These are phyloP conservation scores for Campylomormyrus tamandua DNA, from an alignment of 2,113 vertebrate species.

Conservation along the genomic window DNA sequence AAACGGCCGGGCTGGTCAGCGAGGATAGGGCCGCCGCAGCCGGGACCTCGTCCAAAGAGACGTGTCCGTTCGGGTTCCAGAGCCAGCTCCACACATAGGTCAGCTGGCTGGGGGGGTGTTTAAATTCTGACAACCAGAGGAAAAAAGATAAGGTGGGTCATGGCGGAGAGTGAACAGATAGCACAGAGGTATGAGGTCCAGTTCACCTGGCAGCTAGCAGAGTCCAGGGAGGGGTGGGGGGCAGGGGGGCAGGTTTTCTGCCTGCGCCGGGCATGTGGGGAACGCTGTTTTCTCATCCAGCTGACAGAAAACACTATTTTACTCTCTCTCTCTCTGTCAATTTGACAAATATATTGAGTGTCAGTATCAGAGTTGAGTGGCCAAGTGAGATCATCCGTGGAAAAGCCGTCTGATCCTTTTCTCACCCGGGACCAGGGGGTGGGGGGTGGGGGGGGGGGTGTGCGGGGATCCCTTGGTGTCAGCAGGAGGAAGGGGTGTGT, in stretches of 20 bases:
- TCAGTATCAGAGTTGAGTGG: slow-evolving; percentile 19
- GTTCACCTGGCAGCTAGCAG: neutral
- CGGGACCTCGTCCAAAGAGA: neutral
- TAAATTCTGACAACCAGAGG: slow-evolving; percentile 5
- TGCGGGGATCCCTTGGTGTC: neutral
- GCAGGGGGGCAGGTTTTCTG: neutral
- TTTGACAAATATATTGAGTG: slow-evolving; percentile 5
- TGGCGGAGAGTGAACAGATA: neutral
- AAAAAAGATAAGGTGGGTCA: neutral
- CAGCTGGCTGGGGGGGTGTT: neutral
- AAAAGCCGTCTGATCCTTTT: neutral
- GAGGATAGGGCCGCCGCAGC: neutral
- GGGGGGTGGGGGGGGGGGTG: neutral
- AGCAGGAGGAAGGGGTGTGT: neutral
- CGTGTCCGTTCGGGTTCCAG: neutral
- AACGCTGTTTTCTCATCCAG: neutral
- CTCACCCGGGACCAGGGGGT: neutral
- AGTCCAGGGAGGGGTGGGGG: neutral
- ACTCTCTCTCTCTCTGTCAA: neutral
- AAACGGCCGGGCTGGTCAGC: neutral
- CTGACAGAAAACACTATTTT: slow-evolving; percentile 2
- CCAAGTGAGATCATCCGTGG: neutral
- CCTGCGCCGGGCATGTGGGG: neutral
- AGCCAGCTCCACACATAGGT: neutral
- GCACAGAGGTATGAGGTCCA: neutral